Base-by-base conservation (phyloP, 2,113 vertebrate genomes). In the Lanius ludovicianus region DNA sequence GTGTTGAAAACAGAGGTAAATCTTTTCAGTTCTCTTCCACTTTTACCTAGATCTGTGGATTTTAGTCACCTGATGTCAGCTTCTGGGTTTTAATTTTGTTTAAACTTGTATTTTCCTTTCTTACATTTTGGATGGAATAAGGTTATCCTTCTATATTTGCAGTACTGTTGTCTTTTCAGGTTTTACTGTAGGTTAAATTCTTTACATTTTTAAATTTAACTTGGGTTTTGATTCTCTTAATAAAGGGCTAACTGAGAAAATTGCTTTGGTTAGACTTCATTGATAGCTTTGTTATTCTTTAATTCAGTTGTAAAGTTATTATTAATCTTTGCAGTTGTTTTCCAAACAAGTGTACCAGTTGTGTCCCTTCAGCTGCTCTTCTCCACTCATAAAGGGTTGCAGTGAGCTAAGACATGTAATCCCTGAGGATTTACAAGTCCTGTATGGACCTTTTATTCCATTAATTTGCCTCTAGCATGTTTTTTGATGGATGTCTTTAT, bases 211-310 rank as follows among this genome's bases (percentile, higher is more conserved):
- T 56, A 17, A 87, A 74, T 65, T 84, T 78, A 62, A 78, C 65
- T 37, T 67, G 65, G 21, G 10, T n/a, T 91, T 93, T 87, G 42
- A 81, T 80, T 90, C 55, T 86, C 37, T 83, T 41, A 90, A 50
- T 78, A 93, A 97, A 97, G 95, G 95, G 95, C 92, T 97, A 95
- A 92, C 63, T 93, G 35, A 93, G 59, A 93, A 94, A 91, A 89
- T 52, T 31, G 57, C 25, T 89, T 89, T 84, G 21, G 13, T 91
- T 95, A 84, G 60, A 79, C 25, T 90, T 95, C 24, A 57, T 22
- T 59, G 9, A 47, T 94, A 68, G 28, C 59, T 89, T 15, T 62
- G 30, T 70, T 85, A 23, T 30, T 69, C 52, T 87, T 73, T 35
- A 83, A 75, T 70, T 22, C 23, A 35, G 50, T 88, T 63, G 33